Conservation (phyloP, 2,797 vertebrate species). For the Synaphobranchus kaupii region DNA sequence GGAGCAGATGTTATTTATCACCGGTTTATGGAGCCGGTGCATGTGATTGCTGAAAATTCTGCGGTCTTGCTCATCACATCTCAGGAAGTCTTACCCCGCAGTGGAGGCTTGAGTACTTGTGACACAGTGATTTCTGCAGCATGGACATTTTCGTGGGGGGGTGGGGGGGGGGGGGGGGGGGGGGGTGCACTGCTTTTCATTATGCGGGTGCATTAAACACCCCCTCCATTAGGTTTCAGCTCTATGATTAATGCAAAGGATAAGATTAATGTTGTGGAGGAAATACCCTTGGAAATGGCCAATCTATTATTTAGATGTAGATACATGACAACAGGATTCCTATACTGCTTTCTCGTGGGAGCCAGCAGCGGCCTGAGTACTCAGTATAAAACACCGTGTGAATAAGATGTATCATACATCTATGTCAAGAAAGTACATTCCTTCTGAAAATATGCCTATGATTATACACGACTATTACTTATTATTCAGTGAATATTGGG, state of each 20-base stretch:
- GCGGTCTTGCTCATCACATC: conserved; percentile 3
- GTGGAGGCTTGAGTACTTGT: background rate
- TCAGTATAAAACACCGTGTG: background rate
- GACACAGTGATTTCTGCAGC: background rate
- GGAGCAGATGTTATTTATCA: background rate
- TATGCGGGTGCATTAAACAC: conserved; percentile 54
- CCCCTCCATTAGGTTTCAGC: conserved; percentile 46
- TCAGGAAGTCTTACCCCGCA: background rate
- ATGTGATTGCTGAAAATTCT: background rate
- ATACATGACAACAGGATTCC: conserved; percentile 15
- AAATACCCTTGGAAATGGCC: conserved; percentile 36
- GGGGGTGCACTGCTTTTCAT: conserved; percentile 64
- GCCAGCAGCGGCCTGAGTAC: background rate
- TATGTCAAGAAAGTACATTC: background rate
- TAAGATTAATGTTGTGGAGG: conserved; percentile 54
- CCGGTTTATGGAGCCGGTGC: conserved; percentile 6
- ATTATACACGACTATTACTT: background rate
- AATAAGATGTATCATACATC: background rate
- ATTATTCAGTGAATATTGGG: background rate
- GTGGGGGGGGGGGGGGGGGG: conserved; percentile 36
- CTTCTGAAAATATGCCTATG: background rate
- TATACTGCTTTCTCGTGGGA: background rate
- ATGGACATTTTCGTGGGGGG: conserved; percentile 42
- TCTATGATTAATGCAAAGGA: conserved; percentile 60
- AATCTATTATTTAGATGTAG: conserved; percentile 44